phyloP scores from a whole-genome alignment of 2,113 vertebrate genomes.

The Podarcis raffonei region DNA sequence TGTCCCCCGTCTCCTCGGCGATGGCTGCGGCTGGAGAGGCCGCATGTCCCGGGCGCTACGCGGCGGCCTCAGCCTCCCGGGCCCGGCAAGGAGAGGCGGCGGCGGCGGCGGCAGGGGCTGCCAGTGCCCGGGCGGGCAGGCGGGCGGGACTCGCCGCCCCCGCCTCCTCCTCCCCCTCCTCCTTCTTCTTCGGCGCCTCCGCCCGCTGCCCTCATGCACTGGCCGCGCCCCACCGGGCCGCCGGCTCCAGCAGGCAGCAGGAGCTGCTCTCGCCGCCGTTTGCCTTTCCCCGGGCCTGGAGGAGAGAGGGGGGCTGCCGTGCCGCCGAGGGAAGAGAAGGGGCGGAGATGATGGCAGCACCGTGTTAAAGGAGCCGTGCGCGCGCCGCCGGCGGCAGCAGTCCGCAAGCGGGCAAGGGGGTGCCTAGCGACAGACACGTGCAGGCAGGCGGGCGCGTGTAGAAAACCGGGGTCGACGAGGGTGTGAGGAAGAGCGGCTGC shows the following conservation, averaged over 20 bases:
- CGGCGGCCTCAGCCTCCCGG: slow-evolving; percentile 48
- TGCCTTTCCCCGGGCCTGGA: slow-evolving; percentile 19
- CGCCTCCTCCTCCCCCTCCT: slow-evolving; percentile 6
- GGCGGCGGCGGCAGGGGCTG: slow-evolving; percentile 39
- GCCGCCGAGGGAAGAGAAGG: not conserved
- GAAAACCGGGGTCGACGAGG: not conserved
- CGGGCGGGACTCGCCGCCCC: slow-evolving; percentile 1
- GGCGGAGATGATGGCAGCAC: slow-evolving; percentile 8
- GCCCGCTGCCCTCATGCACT: slow-evolving; percentile 39
- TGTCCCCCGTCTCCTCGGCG: slow-evolving; percentile 76
- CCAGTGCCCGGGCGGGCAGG: slow-evolving; percentile 37
- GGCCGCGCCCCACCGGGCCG: slow-evolving; percentile 31
- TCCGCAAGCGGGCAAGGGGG: not conserved
- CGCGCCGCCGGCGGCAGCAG: not conserved
- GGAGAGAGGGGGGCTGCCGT: not conserved
- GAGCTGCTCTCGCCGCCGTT: not conserved
- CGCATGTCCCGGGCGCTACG: slow-evolving; percentile 63
- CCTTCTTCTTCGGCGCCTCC: slow-evolving; percentile 5
- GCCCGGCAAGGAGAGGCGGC: slow-evolving; percentile 6
- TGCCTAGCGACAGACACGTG: not conserved
- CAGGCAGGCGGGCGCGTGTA: not conserved
- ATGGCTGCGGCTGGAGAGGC: slow-evolving; percentile 58
- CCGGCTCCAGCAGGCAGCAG: slow-evolving; percentile 6
- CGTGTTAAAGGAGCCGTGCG: not conserved
- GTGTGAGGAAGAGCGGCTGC: not conserved